Conservation (phyloP, 2,113 vertebrate species). For the Dendropsophus ebraccatus region DNA sequence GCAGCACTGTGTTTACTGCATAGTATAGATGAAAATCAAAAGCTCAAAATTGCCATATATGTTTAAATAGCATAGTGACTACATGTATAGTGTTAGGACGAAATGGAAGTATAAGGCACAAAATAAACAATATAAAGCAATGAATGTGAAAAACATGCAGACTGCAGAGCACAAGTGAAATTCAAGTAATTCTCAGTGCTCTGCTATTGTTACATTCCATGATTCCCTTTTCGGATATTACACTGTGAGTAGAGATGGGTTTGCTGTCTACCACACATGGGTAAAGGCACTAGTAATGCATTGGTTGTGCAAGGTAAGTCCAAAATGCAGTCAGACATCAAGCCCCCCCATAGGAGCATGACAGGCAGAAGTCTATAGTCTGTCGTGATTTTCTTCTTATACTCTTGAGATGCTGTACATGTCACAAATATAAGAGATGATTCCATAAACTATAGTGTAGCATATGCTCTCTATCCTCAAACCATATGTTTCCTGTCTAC, state of each 20-base stretch:
- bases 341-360: neutral
- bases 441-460: neutral
- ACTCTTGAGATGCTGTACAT: neutral
- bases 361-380: neutral
- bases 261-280: slow-evolving; percentile 10
- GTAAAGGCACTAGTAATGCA: slow-evolving; percentile 53
- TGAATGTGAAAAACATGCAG: slow-evolving; percentile 68
- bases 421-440: slow-evolving; percentile 3
- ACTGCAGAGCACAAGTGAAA: slow-evolving; percentile 63
- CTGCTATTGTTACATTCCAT: slow-evolving; percentile 62
- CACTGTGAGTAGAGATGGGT: slow-evolving; percentile 8
- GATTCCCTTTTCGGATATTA: slow-evolving; percentile 61
- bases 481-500: neutral
- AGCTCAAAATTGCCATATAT: slow-evolving; percentile 64
- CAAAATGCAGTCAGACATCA: slow-evolving; percentile 18
- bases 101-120: slow-evolving; percentile 69
- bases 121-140: slow-evolving; percentile 64
- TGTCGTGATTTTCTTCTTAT: neutral
- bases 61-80: slow-evolving; percentile 63
- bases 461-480: neutral
- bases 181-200: slow-evolving; percentile 69
- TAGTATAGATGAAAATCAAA: slow-evolving; percentile 71
- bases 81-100: slow-evolving; percentile 61
- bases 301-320: slow-evolving; percentile 53
- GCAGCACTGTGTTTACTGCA: slow-evolving; percentile 64